These are phyloP conservation scores for Mesembrinibis cayennensis DNA, from an alignment of 2,113 vertebrate species.

Conservation along the genomic window DNA sequence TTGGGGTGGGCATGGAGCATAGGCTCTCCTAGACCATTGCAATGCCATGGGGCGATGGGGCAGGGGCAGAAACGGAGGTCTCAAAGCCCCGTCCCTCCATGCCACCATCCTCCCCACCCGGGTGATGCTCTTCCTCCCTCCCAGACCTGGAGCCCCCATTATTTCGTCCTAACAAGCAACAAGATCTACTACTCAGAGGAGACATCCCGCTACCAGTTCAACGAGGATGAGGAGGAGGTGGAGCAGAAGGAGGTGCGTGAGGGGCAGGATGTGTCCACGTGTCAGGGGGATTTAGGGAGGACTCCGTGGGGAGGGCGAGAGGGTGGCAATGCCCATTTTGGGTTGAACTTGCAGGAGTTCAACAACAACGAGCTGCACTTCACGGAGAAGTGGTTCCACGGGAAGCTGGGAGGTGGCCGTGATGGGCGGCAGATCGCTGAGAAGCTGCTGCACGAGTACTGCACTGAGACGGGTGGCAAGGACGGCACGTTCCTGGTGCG, in stretches of 20 bases:
- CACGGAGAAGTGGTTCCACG: conserved; percentile 87
- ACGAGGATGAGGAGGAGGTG: conserved; percentile 84
- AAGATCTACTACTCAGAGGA: conserved; percentile 90
- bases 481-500: conserved; percentile 87
- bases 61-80: neutral
- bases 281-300: neutral
- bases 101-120: neutral
- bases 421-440: conserved; percentile 86
- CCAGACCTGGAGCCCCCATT: conserved; percentile 87
- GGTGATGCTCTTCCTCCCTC: neutral
- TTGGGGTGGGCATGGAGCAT: neutral
- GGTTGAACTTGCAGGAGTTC: conserved; percentile 72
- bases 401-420: conserved; percentile 84
- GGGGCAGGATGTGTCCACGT: rapidly evolving
- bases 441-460: conserved; percentile 87
- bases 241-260: conserved; percentile 78
- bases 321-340: neutral
- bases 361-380: conserved; percentile 89
- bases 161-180: conserved; percentile 86
- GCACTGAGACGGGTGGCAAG: conserved; percentile 81
- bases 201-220: conserved; percentile 82
- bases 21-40: neutral
- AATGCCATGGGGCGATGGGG: rapidly evolving
- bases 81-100: neutral
- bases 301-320: neutral